These are phyloP conservation scores for Dasyornis broadbenti DNA, from an alignment of 2,113 vertebrate genomes.

Conservation along the genomic window DNA sequence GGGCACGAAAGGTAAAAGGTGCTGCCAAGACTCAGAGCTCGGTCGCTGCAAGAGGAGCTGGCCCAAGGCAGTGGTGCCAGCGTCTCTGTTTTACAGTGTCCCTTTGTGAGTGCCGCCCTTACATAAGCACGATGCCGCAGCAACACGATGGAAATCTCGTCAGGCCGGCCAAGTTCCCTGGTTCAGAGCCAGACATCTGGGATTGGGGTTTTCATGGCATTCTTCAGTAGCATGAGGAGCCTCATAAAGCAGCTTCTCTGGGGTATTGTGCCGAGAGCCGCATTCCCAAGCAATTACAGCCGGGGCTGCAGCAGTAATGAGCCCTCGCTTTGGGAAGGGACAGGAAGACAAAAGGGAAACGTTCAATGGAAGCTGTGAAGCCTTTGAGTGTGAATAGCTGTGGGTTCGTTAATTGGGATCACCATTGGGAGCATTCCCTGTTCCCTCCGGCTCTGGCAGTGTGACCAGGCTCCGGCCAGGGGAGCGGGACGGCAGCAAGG, in stretches of 20 bases:
- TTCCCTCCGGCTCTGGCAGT: not conserved
- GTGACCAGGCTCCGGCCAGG: not conserved
- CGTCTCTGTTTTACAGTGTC: not conserved
- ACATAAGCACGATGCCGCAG: not conserved
- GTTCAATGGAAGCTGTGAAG: not conserved
- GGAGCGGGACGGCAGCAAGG: not conserved
- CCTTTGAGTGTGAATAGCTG: not conserved
- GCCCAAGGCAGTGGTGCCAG: rapidly evolving
- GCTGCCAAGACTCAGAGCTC: rapidly evolving
- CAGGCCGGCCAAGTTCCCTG: not conserved
- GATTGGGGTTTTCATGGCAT: not conserved
- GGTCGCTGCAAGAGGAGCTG: not conserved
- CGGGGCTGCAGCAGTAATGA: conserved; percentile 1
- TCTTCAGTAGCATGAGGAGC: not conserved
- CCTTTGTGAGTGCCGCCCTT: not conserved
- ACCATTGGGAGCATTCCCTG: not conserved
- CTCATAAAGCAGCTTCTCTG: not conserved
- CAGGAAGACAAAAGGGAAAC: not conserved
- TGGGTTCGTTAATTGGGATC: conserved; percentile 8
- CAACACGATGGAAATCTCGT: not conserved
- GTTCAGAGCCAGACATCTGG: not conserved
- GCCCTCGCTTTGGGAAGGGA: conserved; percentile 9
- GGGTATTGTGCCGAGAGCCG: not conserved
- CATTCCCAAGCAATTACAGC: conserved; percentile 21
- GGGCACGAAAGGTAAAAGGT: not conserved